Base-by-base conservation (phyloP, 2,113 vertebrate species). In the Solea senegalensis region DNA sequence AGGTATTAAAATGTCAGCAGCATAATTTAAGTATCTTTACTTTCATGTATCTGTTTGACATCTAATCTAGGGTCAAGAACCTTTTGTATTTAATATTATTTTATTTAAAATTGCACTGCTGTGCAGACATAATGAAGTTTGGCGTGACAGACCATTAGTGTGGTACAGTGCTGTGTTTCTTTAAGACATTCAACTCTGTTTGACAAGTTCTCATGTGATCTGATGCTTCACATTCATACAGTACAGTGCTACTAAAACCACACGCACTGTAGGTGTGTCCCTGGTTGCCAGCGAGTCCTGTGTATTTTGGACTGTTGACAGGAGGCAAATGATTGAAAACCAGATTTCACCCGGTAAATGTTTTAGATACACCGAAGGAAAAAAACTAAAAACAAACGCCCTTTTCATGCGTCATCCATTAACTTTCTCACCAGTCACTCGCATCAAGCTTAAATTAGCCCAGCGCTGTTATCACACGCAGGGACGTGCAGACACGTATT, bases 341-440 rank as follows among this genome's bases (percentile, higher is more conserved):
- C 68, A 10, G 53, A 46, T 53, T 66, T 75, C 58, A 83, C 48
- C 61, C 69, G 65, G 73, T 80, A 49, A 39, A 3, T 45, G 44
- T 81, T 76, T 49, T 2, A 71, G 26, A 45, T n/a, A 7, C 9
- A 2, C 69, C 55, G 39, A n/a, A 43, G 21, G n/a, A n/a, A n/a
- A n/a, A n/a, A n/a, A n/a, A n/a, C n/a, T n/a, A 21, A 21, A 21
- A 21, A 21, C 21, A 6, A 34, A 34, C 2, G 34, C 5, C 51
- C 52, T 57, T 69, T 76, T 76, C 21, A 73, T 65, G 65, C 41
- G 27, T 44, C 56, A 70, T 65, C 71, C 56, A 51, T 70, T 55
- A 39, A 78, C 74, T 70, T 69, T 81, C 60, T 65, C 66, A 44
- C 46, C 49, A 28, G 62, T 75, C 79, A 2, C 74, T 80, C 67